A percentile compares a stretch with the other conserved stretches of the same genome.
phyloP scores from a whole-genome alignment of 2,113 vertebrate genomes.

The Collichthys lucidus region DNA sequence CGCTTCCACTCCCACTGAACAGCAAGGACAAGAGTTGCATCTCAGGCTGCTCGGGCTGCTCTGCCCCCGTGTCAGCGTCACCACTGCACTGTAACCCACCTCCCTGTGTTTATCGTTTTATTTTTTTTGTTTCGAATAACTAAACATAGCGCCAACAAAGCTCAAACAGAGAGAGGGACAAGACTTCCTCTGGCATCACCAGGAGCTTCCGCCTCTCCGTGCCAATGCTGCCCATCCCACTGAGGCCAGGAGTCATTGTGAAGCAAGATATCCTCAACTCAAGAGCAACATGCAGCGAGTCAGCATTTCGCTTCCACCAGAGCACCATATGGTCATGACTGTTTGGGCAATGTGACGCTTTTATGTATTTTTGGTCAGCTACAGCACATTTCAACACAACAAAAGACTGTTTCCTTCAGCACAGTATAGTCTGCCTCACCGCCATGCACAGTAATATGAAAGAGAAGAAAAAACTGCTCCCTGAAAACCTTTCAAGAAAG shows the following conservation, averaged over 20 bases:
- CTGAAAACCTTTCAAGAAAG: neutral
- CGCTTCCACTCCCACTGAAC: conserved; percentile 29
- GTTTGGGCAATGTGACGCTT: conserved; percentile 42
- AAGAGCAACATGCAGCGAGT: conserved; percentile 64
- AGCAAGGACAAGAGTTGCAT: conserved; percentile 37
- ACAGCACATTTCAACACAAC: conserved; percentile 14
- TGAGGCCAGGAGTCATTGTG: conserved; percentile 70
- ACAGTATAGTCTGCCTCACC: neutral
- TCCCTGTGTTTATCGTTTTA: conserved; percentile 41
- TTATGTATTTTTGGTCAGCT: conserved; percentile 37
- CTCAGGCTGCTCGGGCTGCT: conserved; percentile 57
- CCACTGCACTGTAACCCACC: conserved; percentile 38
- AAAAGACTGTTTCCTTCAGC: neutral
- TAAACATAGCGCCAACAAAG: conserved; percentile 62
- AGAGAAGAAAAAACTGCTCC: neutral
- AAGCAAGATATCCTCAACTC: conserved; percentile 54
- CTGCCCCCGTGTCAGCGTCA: conserved; percentile 54
- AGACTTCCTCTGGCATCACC: conserved; percentile 80
- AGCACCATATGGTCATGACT: conserved; percentile 74
- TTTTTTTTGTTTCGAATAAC: conserved; percentile 54
- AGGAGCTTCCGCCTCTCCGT: conserved; percentile 79
- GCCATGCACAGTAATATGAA: neutral
- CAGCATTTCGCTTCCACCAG: conserved; percentile 69
- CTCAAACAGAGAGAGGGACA: conserved; percentile 74
- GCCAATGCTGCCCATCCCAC: conserved; percentile 78